Conservation (phyloP, 2,113 vertebrate species). For the Halichoeres trimaculatus region DNA sequence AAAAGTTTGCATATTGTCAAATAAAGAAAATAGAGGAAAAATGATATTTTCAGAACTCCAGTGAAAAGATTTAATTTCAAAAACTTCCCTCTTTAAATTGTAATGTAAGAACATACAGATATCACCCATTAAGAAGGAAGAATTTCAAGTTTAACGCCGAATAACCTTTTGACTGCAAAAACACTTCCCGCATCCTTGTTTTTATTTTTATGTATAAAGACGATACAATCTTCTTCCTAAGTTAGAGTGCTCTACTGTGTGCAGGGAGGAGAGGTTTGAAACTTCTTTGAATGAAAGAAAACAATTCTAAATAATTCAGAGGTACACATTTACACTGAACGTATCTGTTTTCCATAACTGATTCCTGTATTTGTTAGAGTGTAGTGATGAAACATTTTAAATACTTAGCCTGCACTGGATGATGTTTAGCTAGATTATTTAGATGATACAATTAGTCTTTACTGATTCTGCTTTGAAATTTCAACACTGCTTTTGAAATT, state of each 20-base stretch:
- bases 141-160: not conserved
- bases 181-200: too few relatives aligned
- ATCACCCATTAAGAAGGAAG: not conserved
- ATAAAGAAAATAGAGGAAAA: not conserved
- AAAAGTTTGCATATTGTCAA: not conserved
- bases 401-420: too few relatives aligned
- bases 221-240: slow-evolving; percentile 38
- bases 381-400: too few relatives aligned
- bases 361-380: too few relatives aligned
- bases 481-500: not conserved
- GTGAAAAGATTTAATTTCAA: not conserved
- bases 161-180: slow-evolving; percentile 52
- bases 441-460: too few relatives aligned
- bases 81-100: not conserved
- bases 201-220: slow-evolving; percentile 59
- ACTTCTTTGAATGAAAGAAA: slow-evolving; percentile 49
- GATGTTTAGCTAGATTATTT: not conserved
- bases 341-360: slow-evolving; percentile 7
- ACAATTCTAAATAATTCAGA: slow-evolving; percentile 69
- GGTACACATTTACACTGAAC: slow-evolving; percentile 41
- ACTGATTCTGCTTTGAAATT: too few relatives aligned
- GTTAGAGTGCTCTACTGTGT: slow-evolving; percentile 44
- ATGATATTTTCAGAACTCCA: not conserved
- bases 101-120: not conserved
- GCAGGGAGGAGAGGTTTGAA: slow-evolving; percentile 12